phyloP scores from a whole-genome alignment of 2,888 invertebrate genomes.

The Caenorhabditis wallacei region DNA sequence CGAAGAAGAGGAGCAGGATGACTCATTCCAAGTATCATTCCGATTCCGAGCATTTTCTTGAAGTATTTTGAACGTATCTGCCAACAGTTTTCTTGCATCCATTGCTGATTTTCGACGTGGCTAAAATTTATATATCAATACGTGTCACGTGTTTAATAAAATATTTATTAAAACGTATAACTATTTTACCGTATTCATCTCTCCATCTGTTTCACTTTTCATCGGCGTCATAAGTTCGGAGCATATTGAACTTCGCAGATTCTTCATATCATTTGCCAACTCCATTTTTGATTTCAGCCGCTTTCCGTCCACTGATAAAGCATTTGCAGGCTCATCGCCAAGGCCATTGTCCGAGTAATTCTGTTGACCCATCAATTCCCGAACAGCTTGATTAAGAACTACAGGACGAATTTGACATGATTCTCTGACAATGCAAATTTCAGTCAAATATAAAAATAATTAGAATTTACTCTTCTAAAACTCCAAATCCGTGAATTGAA shows the following conservation, averaged over 20 bases:
- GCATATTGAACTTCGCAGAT: background rate
- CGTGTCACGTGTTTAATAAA: no score
- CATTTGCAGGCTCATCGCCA: conserved; percentile 27
- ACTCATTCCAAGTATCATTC: conserved; percentile 4
- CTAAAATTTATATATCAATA: background rate
- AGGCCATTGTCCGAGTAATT: background rate
- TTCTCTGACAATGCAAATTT: background rate
- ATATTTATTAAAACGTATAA: no score
- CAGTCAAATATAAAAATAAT: background rate
- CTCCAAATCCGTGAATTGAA: conserved; percentile 33
- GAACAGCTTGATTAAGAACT: background rate
- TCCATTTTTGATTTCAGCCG: conserved; percentile 41
- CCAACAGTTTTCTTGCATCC: conserved; percentile 23
- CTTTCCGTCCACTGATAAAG: conserved; percentile 40
- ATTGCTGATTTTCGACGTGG: conserved; percentile 42
- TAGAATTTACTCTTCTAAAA: background rate
- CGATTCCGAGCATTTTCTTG: conserved; percentile 25
- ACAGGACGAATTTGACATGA: background rate
- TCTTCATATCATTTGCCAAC: background rate
- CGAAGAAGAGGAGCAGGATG: conserved; percentile 37
- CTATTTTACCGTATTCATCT: background rate
- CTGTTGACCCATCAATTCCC: conserved; percentile 15
- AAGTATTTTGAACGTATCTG: conserved; percentile 37
- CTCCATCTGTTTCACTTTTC: conserved; percentile 15
- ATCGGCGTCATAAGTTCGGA: conserved; percentile 29